Evolutionary conservation across 2,888 invertebrate genomes (phyloP), one percentile per base, ranked within the genome.

Genomic region (Heteromurus nitidus): DNA sequence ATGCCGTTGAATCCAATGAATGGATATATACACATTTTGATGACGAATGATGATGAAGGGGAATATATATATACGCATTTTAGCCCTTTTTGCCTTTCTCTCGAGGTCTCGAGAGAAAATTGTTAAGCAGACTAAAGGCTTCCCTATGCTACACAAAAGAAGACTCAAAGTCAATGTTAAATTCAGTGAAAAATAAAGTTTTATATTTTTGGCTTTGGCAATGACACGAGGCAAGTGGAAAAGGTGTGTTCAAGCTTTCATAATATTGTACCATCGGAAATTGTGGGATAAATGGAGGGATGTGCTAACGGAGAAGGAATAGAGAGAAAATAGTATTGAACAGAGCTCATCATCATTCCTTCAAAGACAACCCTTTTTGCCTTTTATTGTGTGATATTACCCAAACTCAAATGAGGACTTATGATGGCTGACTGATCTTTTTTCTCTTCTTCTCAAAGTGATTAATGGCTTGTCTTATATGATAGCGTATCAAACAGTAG

Each of bases 401-500:
- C 76, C 68, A 68, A 68, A 76, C 44, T 68, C 76, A 76, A n/a
- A n/a, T 68, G 60, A 60, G 60, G 76, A 65, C 65, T 65, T 65
- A 44, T 65, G 44, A 65, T 11, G 67, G 53, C n/a, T n/a, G n/a
- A n/a, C n/a, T n/a, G n/a, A n/a, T n/a, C n/a, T n/a, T 65, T 42
- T 65, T 55, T 50, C 58, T 36, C 7, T 20, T n/a, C 24, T 58
- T 50, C 50, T 31, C 31, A 26, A 69, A 70, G 62, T 77, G 77
- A 77, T 77, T 77, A 77, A 77, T 77, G 77, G 70, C 64, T 69
- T 53, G 36, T 47, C 70, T 64, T 53, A 70, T 68, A n/a, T n/a
- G 69, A 69, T 64, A 70, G 30, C 26, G 53, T 69, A 77, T 69
- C 69, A 77, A 22, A 77, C 68, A 77, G 50, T 47, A 16, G 13